Percentiles rank a stretch among this genome's conserved stretches.
These are phyloP conservation scores for Thermophis baileyi DNA, from an alignment of 2,113 vertebrate species.

Conservation along the genomic window DNA sequence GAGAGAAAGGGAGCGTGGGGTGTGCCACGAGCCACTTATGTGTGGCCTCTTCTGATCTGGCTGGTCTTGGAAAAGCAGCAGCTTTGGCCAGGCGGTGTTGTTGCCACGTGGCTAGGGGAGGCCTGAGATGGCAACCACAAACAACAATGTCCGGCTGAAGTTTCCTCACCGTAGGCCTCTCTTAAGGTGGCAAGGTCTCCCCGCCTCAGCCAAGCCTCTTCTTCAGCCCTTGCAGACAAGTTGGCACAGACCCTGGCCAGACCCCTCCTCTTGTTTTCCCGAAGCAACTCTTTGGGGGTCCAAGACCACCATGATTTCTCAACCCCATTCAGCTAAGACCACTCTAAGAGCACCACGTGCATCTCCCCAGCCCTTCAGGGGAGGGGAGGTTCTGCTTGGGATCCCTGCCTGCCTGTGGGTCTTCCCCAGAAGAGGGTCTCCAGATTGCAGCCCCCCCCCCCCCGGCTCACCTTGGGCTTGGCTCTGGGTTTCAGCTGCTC, in stretches of 20 bases:
- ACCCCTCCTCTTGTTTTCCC: not conserved
- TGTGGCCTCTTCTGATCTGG: not conserved
- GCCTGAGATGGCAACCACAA: not conserved
- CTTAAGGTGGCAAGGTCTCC: not conserved
- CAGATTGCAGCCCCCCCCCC: not conserved
- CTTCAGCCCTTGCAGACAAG: not conserved
- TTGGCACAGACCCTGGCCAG: not conserved
- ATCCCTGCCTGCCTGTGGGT: not conserved
- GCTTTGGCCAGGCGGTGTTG: not conserved
- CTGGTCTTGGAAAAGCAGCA: not conserved
- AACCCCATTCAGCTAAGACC: not conserved
- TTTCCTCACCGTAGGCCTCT: not conserved
- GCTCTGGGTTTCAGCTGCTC: conserved; percentile 96
- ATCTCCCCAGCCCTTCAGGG: not conserved
- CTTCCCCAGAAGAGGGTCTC: not conserved
- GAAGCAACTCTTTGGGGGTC: not conserved
- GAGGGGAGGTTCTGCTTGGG: not conserved
- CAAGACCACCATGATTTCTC: not conserved
- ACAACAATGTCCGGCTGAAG: not conserved
- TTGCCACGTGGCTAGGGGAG: not conserved
- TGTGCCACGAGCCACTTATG: not conserved
- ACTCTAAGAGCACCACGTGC: not conserved
- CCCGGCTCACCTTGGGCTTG: conserved; percentile 89
- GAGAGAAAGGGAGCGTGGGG: not conserved
- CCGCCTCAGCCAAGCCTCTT: not conserved